Base-by-base conservation (phyloP, 2,113 vertebrate species). In the Hemichromis elongatus region DNA sequence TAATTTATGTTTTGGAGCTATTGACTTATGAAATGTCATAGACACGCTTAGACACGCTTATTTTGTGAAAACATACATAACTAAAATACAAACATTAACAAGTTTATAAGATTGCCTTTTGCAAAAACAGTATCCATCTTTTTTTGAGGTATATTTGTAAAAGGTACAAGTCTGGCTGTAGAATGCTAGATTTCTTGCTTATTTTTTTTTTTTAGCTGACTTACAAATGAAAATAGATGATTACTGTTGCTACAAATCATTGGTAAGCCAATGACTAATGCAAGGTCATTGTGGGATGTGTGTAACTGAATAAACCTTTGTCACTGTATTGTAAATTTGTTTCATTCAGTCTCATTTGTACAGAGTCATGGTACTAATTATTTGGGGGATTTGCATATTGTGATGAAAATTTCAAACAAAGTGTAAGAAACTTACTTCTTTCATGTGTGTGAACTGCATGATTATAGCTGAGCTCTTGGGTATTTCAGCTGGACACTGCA, bases 401-500 rank as follows among this genome's bases (percentile, higher is more conserved):
- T 45, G 59, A 84, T 80, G 75, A 77, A 66, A 70, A 59, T 81
- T 84, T 54, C 26, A 77, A 79, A 79, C 28, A 80, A 82, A 79
- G 14, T 82, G 84, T 63, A 79, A 88, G 66, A 56, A 77, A 30
- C 79, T 68, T 50, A 79, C 52, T 70, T 70, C 73, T 81, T 35
- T 80, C 77, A 42, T 66, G 52, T 55, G 73, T 82, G 59, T 54
- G 78, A 3, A 2, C 68, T 5, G 28, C 66, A 68, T 37, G 87
- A 85, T 56, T 80, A 86, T 50, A 86, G 56, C 68, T 57, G 47
- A 77, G 79, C 83, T 88, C 73, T 77, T 14, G 81, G 55, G 80
- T 79, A n/a, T 92, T 93, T 89, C 53, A 59, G 66, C 82, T 89
- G 91, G 82, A 87, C 80, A 9, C 59, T 73, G 83, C 82, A 84